These are phyloP conservation scores for Aspiorhynchus laticeps DNA, from an alignment of 2,113 vertebrate genomes.

Conservation along the genomic window DNA sequence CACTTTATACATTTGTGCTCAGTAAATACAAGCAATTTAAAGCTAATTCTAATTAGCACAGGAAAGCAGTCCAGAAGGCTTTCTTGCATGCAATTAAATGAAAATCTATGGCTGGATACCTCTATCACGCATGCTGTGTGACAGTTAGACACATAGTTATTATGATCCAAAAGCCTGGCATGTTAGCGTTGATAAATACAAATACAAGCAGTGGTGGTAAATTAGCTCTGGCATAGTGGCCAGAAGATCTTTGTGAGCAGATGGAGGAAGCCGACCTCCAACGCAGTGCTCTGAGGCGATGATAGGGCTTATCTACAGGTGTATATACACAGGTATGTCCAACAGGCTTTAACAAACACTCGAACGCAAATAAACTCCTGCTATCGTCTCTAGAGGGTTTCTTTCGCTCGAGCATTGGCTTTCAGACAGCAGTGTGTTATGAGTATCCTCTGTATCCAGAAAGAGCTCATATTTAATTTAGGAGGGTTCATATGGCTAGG, in stretches of 20 bases:
- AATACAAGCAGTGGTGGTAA: slow-evolving; percentile 36
- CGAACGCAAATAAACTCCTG: background rate
- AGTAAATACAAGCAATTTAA: background rate
- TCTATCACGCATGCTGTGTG: slow-evolving; percentile 12
- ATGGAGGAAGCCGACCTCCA: background rate
- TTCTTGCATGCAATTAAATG: slow-evolving; percentile 11
- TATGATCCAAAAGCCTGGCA: slow-evolving; percentile 26
- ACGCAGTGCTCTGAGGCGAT: background rate
- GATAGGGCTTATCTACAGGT: slow-evolving; percentile 20
- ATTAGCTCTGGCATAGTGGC: slow-evolving; percentile 25
- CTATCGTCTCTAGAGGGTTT: background rate
- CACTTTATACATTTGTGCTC: background rate
- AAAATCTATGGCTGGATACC: slow-evolving; percentile 24
- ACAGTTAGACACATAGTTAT: slow-evolving; percentile 26
- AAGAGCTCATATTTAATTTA: slow-evolving; percentile 50
- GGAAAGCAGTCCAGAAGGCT: background rate
- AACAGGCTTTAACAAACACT: background rate
- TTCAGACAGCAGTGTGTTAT: slow-evolving; percentile 3
- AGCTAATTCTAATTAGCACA: background rate
- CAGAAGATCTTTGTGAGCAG: slow-evolving; percentile 19
- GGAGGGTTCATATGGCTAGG: slow-evolving; percentile 42
- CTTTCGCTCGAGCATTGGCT: background rate
- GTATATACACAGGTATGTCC: slow-evolving; percentile 31
- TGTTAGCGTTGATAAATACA: slow-evolving; percentile 30
- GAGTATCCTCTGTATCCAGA: slow-evolving; percentile 21